These are phyloP conservation scores for Epirrhoe alternata DNA, from an alignment of 2,888 invertebrate genomes.

Conservation along the genomic window DNA sequence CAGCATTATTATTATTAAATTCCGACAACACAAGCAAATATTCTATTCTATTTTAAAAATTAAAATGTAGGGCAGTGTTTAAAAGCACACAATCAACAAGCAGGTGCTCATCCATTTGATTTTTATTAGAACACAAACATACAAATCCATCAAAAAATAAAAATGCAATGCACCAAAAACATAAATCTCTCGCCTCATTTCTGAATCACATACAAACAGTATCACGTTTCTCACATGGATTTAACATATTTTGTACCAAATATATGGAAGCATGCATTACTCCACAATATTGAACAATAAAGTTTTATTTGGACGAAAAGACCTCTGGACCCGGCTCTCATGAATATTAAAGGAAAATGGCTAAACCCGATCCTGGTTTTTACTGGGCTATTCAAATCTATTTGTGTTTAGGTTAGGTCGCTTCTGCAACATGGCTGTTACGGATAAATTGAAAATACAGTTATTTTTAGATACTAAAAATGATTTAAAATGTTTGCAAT, in stretches of 20 bases:
- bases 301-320: slow-evolving; percentile 59
- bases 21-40: too few species aligned
- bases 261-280: slow-evolving; percentile 49
- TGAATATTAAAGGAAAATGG: slow-evolving; percentile 68
- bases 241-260: slow-evolving; percentile 41
- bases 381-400: slow-evolving; percentile 50
- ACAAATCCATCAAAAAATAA: background rate
- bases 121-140: background rate
- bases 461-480: too few species aligned
- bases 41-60: too few species aligned
- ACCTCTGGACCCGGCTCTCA: slow-evolving; percentile 62
- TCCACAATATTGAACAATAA: slow-evolving; percentile 54
- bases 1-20: too few species aligned
- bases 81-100: too few species aligned
- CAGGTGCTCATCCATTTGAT: too few species aligned
- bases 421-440: slow-evolving; percentile 25
- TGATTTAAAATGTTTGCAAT: too few species aligned
- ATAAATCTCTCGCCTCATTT: background rate
- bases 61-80: too few species aligned
- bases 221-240: slow-evolving; percentile 7
- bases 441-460: background rate
- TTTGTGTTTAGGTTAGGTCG: slow-evolving; percentile 47
- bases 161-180: background rate
- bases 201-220: background rate
- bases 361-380: slow-evolving; percentile 52